These are phyloP conservation scores for Pontoporia blainvillei DNA, from an alignment of 2,113 vertebrate genomes.

Conservation along the genomic window DNA sequence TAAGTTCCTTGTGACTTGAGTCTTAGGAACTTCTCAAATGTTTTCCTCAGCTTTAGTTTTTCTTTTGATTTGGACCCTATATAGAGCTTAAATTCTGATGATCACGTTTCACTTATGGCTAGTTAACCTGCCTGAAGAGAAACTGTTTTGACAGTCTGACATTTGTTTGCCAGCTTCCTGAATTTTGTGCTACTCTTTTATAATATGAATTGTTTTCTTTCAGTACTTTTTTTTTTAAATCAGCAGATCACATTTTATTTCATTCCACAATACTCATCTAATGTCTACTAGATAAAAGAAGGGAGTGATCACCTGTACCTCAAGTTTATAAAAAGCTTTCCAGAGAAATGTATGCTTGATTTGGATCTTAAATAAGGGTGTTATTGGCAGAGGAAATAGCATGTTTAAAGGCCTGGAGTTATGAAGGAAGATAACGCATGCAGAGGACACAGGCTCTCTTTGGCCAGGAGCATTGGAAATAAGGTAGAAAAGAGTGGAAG, in stretches of 20 bases:
- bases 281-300: background rate
- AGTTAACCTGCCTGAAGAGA: background rate
- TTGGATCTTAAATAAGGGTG: background rate
- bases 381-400: background rate
- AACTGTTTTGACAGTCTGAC: background rate
- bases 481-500: background rate
- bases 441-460: background rate
- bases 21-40: background rate
- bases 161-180: background rate
- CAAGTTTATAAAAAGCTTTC: background rate
- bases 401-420: background rate
- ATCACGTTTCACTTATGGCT: background rate
- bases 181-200: background rate
- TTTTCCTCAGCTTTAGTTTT: background rate
- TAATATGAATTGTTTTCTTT: background rate
- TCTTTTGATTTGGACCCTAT: background rate
- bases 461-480: background rate
- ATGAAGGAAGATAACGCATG: background rate
- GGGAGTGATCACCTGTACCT: background rate
- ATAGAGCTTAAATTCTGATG: background rate
- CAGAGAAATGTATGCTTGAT: background rate
- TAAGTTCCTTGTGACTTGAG: background rate
- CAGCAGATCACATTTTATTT: background rate
- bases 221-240: background rate
- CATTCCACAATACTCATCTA: background rate